Conservation (phyloP, 2,113 vertebrate species). For the Myiozetetes cayanensis region DNA sequence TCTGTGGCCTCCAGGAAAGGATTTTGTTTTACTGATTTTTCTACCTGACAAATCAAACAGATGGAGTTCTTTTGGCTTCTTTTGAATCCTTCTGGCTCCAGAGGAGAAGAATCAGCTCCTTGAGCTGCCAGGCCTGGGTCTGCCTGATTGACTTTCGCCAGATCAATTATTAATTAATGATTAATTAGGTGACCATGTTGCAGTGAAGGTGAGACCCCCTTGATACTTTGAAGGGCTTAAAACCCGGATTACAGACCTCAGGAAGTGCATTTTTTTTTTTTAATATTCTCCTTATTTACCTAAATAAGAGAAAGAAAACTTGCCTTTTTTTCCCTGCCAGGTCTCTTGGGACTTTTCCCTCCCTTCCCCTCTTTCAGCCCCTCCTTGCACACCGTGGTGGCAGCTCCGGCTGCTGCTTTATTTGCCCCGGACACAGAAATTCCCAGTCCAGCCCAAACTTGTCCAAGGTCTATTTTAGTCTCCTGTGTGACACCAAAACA, state of each 20-base stretch:
- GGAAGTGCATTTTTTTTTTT: neutral
- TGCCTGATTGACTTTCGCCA: neutral
- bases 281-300: neutral
- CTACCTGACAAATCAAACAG: neutral
- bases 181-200: neutral
- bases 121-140: neutral
- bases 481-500: neutral
- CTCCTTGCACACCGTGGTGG: neutral
- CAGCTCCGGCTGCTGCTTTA: neutral
- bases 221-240: neutral
- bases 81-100: neutral
- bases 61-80: accelerated
- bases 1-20: neutral
- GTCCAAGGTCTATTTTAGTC: neutral
- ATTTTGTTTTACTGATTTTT: neutral
- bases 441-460: neutral
- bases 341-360: neutral
- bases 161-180: no score
- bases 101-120: neutral
- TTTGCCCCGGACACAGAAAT: neutral
- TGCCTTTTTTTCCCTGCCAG: neutral
- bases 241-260: neutral
- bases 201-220: neutral
- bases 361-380: neutral
- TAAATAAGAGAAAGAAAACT: neutral